These are phyloP conservation scores for Drosophila prolongata DNA, from an alignment of 2,888 invertebrate species.

Conservation along the genomic window DNA sequence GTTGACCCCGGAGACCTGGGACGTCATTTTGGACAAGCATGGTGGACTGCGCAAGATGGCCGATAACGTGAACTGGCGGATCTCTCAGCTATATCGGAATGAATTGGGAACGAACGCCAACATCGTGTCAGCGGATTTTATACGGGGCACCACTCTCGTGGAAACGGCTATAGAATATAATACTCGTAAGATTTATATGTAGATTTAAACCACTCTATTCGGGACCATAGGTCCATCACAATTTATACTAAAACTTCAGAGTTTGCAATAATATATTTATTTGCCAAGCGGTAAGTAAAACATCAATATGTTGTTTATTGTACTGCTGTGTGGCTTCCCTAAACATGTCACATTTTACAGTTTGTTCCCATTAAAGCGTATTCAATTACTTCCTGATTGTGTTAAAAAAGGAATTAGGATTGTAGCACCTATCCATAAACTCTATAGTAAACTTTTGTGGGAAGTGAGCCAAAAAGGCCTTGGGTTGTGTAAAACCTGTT, in stretches of 20 bases:
- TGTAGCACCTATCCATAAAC: slow-evolving; percentile 4
- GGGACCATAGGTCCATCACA: too few relatives aligned
- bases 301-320: slow-evolving; percentile 34
- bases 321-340: slow-evolving; percentile 57
- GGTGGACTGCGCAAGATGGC: slow-evolving; percentile 88
- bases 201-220: not conserved
- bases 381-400: slow-evolving; percentile 18
- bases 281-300: slow-evolving; percentile 25
- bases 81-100: slow-evolving; percentile 86
- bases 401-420: slow-evolving; percentile 14
- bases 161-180: slow-evolving; percentile 82
- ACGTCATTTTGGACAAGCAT: slow-evolving; percentile 86
- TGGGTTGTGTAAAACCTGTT: slow-evolving; percentile 22
- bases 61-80: slow-evolving; percentile 87
- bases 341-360: slow-evolving; percentile 63
- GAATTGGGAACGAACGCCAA: slow-evolving; percentile 86
- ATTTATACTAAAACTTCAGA: not conserved
- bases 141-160: slow-evolving; percentile 87
- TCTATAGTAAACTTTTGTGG: slow-evolving; percentile 8
- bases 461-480: slow-evolving; percentile 8
- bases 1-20: slow-evolving; percentile 87
- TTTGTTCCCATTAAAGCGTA: slow-evolving; percentile 34
- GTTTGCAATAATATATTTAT: slow-evolving; percentile 34
- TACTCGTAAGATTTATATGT: slow-evolving; percentile 17
- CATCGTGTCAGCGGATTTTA: slow-evolving; percentile 88